Conservation (phyloP, 2,113 vertebrate genomes). For the Hippocampus abdominalis region DNA sequence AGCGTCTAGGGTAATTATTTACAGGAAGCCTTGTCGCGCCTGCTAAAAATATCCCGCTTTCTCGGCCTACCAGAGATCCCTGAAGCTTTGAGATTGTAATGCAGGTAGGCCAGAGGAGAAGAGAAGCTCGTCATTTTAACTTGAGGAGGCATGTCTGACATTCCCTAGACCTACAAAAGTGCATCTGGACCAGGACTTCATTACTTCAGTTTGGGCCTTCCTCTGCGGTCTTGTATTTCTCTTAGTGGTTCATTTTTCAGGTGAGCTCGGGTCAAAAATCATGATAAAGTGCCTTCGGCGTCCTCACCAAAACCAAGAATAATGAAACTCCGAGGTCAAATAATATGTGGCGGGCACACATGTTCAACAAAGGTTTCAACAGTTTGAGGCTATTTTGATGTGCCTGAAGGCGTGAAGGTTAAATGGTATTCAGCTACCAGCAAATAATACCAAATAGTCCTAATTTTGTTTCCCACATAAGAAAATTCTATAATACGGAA, state of each 20-base stretch:
- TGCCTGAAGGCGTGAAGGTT: too few relatives aligned
- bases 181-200: not conserved
- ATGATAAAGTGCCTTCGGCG: too few relatives aligned
- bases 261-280: too few relatives aligned
- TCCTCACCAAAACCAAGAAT: too few relatives aligned
- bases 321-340: too few relatives aligned
- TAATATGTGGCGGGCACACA: too few relatives aligned
- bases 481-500: too few relatives aligned
- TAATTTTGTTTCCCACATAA: too few relatives aligned
- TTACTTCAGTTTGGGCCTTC: not conserved
- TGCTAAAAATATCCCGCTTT: slow-evolving; percentile 60
- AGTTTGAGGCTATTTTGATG: too few relatives aligned
- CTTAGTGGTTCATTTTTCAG: not conserved
- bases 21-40: slow-evolving; percentile 54
- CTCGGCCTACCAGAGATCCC: slow-evolving; percentile 42
- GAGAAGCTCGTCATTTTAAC: slow-evolving; percentile 14
- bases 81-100: slow-evolving; percentile 19
- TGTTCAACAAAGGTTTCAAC: too few relatives aligned
- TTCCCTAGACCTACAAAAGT: not conserved
- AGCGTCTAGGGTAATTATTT: slow-evolving; percentile 60
- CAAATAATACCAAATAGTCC: too few relatives aligned
- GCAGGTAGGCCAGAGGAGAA: slow-evolving; percentile 12
- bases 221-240: not conserved
- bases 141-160: not conserved
- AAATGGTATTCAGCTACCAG: too few relatives aligned